A percentile compares a stretch with the other conserved stretches of the same genome.
phyloP scores from a whole-genome alignment of 2,797 vertebrate species.

The Cryptoblepharus egeriae region DNA sequence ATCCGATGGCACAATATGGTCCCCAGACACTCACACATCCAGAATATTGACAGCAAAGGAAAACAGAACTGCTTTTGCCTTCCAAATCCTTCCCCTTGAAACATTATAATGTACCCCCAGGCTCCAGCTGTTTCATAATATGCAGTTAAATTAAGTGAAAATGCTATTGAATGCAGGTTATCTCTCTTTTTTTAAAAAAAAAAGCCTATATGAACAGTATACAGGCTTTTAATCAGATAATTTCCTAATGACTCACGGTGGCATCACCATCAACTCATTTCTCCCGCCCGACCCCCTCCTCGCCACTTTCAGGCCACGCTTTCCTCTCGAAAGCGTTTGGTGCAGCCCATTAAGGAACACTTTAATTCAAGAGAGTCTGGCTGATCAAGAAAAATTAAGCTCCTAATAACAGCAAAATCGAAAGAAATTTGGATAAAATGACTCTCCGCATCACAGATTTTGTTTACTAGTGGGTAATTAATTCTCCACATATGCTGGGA shows the following conservation, averaged over 20 bases:
- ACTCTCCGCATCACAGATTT: conserved; percentile 94
- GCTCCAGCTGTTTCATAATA: conserved; percentile 52
- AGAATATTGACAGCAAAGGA: conserved; percentile 62
- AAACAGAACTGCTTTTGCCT: conserved; percentile 56
- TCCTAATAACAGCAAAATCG: conserved; percentile 88
- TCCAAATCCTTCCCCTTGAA: conserved; percentile 61
- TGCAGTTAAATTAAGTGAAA: conserved; percentile 63
- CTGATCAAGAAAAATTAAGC: conserved; percentile 98
- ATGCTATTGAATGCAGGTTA: conserved; percentile 60
- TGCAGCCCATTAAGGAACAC: conserved; percentile 78
- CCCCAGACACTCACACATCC: conserved; percentile 63
- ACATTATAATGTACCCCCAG: conserved; percentile 55
- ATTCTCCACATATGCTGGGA: conserved; percentile 99
- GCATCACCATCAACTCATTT: conserved; percentile 78
- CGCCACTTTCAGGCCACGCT: conserved; percentile 26
- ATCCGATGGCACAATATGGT: conserved; percentile 67
- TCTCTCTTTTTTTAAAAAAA: conserved; percentile 11
- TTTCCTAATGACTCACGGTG: conserved; percentile 85
- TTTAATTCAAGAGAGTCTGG: conserved; percentile 80
- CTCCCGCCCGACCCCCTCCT: conserved; percentile 44
- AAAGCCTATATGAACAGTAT: conserved; percentile 63
- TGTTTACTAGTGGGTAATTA: conserved; percentile 99
- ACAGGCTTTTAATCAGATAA: conserved; percentile 89
- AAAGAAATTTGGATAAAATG: conserved; percentile 97
- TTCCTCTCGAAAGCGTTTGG: conserved; percentile 70